These are phyloP conservation scores for Choreutis nemorana DNA, from an alignment of 2,888 invertebrate species.

Conservation along the genomic window DNA sequence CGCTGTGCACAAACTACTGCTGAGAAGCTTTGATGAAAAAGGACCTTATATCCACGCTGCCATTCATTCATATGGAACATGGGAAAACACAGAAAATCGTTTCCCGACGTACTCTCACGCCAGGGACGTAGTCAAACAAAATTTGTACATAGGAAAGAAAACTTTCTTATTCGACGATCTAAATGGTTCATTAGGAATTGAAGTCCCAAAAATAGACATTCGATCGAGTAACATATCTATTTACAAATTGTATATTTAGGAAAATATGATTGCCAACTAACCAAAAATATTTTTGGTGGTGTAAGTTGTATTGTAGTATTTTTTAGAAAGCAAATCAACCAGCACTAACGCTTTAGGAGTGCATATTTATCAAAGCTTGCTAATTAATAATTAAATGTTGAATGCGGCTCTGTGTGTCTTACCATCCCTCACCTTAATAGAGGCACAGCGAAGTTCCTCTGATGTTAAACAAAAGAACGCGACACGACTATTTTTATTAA, in stretches of 20 bases:
- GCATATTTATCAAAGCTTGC: too few relatives aligned
- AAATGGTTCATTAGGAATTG: too few relatives aligned
- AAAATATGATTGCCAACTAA: too few relatives aligned
- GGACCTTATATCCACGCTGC: conserved; percentile 34
- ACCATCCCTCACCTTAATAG: conserved; percentile 46
- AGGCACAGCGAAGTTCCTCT: conserved; percentile 49
- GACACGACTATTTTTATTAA: conserved; percentile 65
- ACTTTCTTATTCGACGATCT: too few relatives aligned
- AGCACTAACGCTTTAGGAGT: too few relatives aligned
- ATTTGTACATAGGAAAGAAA: too few relatives aligned
- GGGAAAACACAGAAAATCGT: conserved; percentile 32
- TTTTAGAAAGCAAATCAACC: too few relatives aligned
- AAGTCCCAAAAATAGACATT: too few relatives aligned
- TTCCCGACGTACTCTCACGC: conserved; percentile 20
- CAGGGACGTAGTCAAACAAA: conserved; percentile 23
- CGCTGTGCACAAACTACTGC: conserved; percentile 9
- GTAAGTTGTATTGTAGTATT: too few relatives aligned
- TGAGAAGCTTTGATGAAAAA: conserved; percentile 46
- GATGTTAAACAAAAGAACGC: conserved; percentile 60
- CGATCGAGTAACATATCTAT: too few relatives aligned
- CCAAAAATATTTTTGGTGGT: too few relatives aligned
- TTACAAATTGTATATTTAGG: too few relatives aligned
- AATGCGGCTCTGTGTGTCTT: conserved; percentile 49
- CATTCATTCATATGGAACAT: conserved; percentile 48
- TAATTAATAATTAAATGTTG: conserved; percentile 20